A percentile compares a stretch with the other conserved stretches of the same genome.
Evolutionary conservation across 2,888 invertebrate genomes (phyloP).

Genomic region (Escarpia spicata): DNA sequence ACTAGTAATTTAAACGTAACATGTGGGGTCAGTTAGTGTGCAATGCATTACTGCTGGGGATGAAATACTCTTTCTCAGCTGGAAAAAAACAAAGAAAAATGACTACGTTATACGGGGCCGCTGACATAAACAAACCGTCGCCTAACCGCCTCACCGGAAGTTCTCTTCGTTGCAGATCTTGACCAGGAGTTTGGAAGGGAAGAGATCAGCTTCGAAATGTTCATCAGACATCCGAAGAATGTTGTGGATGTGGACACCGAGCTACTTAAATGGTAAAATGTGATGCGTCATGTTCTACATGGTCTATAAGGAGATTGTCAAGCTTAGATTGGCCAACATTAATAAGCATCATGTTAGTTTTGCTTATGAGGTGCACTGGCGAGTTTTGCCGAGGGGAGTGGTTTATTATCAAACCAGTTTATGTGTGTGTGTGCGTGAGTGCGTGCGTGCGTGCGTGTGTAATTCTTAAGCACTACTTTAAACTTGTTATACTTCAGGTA

Average conservation of each 20-base stretch:
- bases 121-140: too few species aligned
- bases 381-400: too few species aligned
- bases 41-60: too few species aligned
- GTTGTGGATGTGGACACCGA: not conserved
- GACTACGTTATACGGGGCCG: too few species aligned
- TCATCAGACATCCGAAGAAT: not conserved
- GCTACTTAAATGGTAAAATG: not conserved
- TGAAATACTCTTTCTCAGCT: not conserved
- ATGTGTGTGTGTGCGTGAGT: not conserved
- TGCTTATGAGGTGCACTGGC: too few species aligned
- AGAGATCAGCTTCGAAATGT: not conserved
- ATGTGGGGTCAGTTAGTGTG: too few species aligned
- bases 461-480: not conserved
- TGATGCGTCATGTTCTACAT: not conserved
- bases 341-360: not conserved
- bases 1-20: too few species aligned
- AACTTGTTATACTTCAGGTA: not conserved
- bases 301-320: not conserved
- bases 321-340: not conserved
- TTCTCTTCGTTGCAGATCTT: not conserved
- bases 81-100: too few species aligned
- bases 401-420: too few species aligned
- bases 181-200: not conserved
- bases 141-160: not conserved
- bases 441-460: not conserved